Conservation (phyloP, 2,797 vertebrate genomes). For the Pachyuromys duprasi region DNA sequence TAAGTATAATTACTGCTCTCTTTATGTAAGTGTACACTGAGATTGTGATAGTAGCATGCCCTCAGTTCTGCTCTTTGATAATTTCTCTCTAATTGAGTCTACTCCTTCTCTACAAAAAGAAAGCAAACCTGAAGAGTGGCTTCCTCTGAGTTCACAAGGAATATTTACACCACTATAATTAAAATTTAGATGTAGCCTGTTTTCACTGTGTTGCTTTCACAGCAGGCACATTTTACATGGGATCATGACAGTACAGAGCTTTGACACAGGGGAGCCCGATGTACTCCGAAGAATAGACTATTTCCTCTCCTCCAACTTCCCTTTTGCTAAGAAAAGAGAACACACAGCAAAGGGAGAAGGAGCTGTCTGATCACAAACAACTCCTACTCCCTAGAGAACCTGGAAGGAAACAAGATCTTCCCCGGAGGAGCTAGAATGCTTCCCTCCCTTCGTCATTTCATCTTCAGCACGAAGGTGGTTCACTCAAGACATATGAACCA, state of each 20-base stretch:
- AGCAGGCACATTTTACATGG: neutral
- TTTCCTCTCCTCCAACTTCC: neutral
- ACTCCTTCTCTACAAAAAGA: slow-evolving; percentile 1
- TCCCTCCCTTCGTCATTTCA: neutral
- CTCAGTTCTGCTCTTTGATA: slow-evolving; percentile 9
- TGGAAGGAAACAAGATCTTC: neutral
- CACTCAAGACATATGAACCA: neutral
- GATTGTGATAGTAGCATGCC: neutral
- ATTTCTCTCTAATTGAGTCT: slow-evolving; percentile 52
- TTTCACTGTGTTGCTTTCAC: neutral
- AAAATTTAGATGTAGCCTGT: neutral
- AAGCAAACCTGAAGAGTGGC: slow-evolving; percentile 53
- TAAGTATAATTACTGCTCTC: slow-evolving; percentile 41
- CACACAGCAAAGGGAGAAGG: too few species aligned
- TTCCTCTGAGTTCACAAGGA: neutral
- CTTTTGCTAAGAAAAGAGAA: neutral
- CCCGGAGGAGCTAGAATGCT: neutral
- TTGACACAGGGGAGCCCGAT: too few species aligned
- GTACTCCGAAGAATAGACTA: neutral
- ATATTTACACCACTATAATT: neutral
- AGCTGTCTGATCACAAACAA: neutral
- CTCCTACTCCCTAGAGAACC: neutral
- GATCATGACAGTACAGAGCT: neutral
- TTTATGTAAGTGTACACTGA: neutral
- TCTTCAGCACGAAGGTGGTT: neutral